A percentile compares a stretch with the other conserved stretches of the same genome.
phyloP scores from a whole-genome alignment of 2,113 vertebrate species.

The Benitochromis conjunctus region DNA sequence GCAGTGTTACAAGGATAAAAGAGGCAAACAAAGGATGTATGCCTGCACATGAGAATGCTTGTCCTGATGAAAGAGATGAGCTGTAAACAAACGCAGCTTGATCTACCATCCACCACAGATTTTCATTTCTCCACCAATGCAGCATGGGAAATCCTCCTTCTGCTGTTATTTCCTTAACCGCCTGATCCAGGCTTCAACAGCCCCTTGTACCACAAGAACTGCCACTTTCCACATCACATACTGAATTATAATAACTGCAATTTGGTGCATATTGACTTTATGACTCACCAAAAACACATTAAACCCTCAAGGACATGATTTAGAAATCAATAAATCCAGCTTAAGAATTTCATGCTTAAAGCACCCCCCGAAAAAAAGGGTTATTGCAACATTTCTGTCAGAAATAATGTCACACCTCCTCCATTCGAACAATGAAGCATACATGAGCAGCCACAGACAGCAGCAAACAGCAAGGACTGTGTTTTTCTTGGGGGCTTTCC shows the following conservation, averaged over 20 bases:
- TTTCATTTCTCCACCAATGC: neutral
- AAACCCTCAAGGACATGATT: neutral
- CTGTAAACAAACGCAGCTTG: conserved; percentile 48
- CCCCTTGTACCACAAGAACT: neutral
- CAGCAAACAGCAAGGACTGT: neutral
- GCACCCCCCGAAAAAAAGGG: neutral
- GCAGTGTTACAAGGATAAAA: neutral
- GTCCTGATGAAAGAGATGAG: conserved; percentile 33
- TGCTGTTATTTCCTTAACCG: neutral
- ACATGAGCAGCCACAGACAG: neutral
- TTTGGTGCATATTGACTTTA: conserved; percentile 8
- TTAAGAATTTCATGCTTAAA: neutral
- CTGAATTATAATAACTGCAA: neutral
- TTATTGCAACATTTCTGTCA: neutral
- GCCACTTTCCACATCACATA: conserved; percentile 16
- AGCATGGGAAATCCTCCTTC: neutral
- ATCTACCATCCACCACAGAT: neutral
- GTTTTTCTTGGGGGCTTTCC: neutral
- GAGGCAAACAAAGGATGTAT: neutral
- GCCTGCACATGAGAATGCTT: neutral
- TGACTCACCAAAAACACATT: conserved; percentile 27
- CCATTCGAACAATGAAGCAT: neutral
- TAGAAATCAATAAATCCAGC: conserved; percentile 1
- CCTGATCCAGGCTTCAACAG: neutral
- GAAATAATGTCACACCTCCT: neutral